A percentile compares a stretch with the other conserved stretches of the same genome.
Conservation (phyloP, 2,113 vertebrate genomes). For the Passer domesticus region DNA sequence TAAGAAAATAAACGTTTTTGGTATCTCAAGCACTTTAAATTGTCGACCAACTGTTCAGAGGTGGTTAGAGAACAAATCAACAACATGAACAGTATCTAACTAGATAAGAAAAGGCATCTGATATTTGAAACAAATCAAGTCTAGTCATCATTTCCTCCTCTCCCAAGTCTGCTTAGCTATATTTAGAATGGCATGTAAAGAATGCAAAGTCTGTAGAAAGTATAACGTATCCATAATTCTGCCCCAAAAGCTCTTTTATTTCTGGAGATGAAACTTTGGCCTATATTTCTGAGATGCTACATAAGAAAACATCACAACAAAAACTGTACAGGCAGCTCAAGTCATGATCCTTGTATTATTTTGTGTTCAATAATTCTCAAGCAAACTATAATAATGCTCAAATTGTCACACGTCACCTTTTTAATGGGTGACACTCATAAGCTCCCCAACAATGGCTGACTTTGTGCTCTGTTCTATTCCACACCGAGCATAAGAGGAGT, state of each 20-base stretch:
- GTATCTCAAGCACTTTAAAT: not conserved
- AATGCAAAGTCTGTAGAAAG: not conserved
- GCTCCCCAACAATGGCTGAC: not conserved
- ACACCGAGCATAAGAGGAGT: accelerated
- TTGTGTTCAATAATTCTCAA: not conserved
- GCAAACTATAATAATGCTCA: not conserved
- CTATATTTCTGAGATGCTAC: not conserved
- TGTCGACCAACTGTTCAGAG: not conserved
- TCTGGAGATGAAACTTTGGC: not conserved
- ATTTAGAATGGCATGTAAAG: not conserved
- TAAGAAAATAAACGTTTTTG: not conserved
- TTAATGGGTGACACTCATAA: not conserved
- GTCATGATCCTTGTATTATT: not conserved
- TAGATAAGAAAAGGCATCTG: not conserved
- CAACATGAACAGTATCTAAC: not conserved
- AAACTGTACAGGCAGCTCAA: not conserved
- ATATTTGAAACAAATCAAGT: not conserved
- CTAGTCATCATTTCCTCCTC: not conserved
- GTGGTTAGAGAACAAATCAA: not conserved
- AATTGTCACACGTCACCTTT: not conserved
- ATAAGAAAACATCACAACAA: not conserved
- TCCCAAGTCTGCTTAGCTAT: not conserved
- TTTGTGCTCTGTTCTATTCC: not conserved
- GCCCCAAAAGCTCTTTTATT: not conserved
- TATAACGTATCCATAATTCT: no score